Base-by-base conservation (phyloP, 2,888 invertebrate genomes). In the Platycheirus albimanus region DNA sequence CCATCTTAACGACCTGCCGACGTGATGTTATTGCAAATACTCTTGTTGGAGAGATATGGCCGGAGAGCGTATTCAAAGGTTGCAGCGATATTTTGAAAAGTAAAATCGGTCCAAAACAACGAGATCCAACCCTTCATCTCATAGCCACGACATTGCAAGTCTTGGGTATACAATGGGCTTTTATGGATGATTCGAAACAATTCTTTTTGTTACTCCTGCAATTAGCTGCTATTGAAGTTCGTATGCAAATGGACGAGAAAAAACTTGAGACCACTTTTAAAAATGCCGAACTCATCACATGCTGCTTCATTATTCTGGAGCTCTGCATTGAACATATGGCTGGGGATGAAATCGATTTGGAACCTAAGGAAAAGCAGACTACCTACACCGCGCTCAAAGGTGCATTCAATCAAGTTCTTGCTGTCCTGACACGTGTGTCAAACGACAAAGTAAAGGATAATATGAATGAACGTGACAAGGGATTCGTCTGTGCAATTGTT, bases 191-290 rank as follows among this genome's bases (percentile, higher is more conserved):
- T 86, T 96, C 96, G 71, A 93, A 93, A 74, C 96, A 96, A 90
- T 94, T 96, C 87, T 95, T 97, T 87, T 94, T 98, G 87, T 91
- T 97, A 17, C 91, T 98, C 10, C 93, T 97, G 71, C 97, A 98
- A 89, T 91, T 98, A 71, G 95, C 96, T 86, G 96, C 97, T 58
- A 96, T 98, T 88, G 98, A 98, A 93, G 95, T 98, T 0, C 94
- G 98, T 87, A 98, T 98, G 97, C 96, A 97, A 86, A 92, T 98
- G 84, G 98, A 98, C 88, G 96, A 97, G 85, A 95, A 95, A 87
- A 95, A 94, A 88, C 92, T 97, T 86, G 95, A 96, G 89, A 93
- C 96, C 87, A 95, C 96, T 0, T 93, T 94, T 89, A 92, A 93
- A 47, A 95, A 96, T 89, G 94, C 94, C 54, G 95, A 96, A 83